Conservation (phyloP, 2,797 vertebrate genomes). For the Myotis pilosus region DNA sequence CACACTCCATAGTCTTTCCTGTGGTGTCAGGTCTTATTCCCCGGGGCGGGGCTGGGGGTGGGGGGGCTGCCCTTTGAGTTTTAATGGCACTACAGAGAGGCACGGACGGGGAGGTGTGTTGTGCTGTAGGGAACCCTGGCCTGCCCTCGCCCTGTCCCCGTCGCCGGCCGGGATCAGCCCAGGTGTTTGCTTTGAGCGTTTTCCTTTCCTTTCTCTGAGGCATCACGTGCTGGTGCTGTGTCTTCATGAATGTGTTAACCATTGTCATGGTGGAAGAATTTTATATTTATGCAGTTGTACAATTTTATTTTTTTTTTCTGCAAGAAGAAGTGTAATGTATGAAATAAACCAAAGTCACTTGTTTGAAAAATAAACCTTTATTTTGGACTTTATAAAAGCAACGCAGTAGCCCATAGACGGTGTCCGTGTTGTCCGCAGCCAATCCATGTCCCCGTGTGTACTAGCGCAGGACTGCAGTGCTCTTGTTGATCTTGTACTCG, state of each 20-base stretch:
- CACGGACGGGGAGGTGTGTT: slow-evolving; percentile 84
- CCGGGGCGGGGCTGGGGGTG: slow-evolving; percentile 78
- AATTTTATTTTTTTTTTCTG: slow-evolving; percentile 96
- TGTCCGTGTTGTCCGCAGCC: slow-evolving; percentile 95
- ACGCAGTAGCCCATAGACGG: slow-evolving; percentile 94
- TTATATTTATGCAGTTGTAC: slow-evolving; percentile 99
- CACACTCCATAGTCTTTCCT: slow-evolving; percentile 90
- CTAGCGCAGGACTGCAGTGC: slow-evolving; percentile 92
- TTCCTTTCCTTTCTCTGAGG: slow-evolving; percentile 88
- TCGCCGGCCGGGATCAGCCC: slow-evolving; percentile 84
- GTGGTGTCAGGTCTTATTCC: slow-evolving; percentile 81
- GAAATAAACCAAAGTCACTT: slow-evolving; percentile 99
- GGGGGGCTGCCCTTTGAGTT: slow-evolving; percentile 83
- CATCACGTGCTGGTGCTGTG: slow-evolving; percentile 94
- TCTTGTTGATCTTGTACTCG: slow-evolving; percentile 95
- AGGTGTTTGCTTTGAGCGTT: slow-evolving; percentile 90
- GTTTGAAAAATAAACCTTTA: slow-evolving; percentile 94
- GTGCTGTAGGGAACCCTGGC: slow-evolving; percentile 86
- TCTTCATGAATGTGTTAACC: slow-evolving; percentile 99
- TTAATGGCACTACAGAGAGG: slow-evolving; percentile 77
- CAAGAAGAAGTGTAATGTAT: slow-evolving; percentile 97
- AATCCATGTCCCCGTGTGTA: slow-evolving; percentile 95
- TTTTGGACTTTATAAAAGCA: slow-evolving; percentile 92
- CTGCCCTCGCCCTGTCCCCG: slow-evolving; percentile 84
- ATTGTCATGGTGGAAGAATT: slow-evolving; percentile 99